Evolutionary conservation across 2,797 vertebrate species (phyloP), one percentile per base, ranked within the genome.

Genomic region (Acestrorhynchus altus): DNA sequence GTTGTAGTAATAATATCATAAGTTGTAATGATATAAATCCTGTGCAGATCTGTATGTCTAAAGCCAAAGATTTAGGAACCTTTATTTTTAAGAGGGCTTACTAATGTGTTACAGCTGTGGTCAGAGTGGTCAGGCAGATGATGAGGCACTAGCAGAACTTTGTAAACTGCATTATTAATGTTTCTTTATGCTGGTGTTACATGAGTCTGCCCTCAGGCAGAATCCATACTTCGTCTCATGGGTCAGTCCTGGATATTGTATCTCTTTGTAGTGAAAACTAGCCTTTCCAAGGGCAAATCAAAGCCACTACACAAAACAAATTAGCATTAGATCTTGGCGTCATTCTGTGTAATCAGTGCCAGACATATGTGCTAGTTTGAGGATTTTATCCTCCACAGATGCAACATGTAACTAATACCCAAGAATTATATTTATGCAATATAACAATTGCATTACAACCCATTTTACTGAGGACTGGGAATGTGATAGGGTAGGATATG

Each of bases 151-250:
- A 39, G 54, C 24, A 70, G 57, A 65, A 11, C 49, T 57, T 54
- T 69, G 54, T 15, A 31, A 26, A 18, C 9, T 76, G 40, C 76
- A 76, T 76, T 80, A 80, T 80, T 76, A 15, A 76, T 80, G 54
- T 47, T 10, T 56, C n/a, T 64, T 59, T 18, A 40, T 65, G 59
- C 66, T 63, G 20, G 12, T 72, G 46, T 24, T 56, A 40, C 2
- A 56, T 68, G 8, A 77, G 16, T 63, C 15, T 40, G 26, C 42
- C 13, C 66, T 77, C 26, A 47, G 13, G 52, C 18, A 60, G 40
- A 54, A 8, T 31, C 44, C 44, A 51, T 68, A 49, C 35, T 68
- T 9, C 10, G 46, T 24, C 40, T 46, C 24, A 51, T 1, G 16
- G 18, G 31, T n/a, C 60, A 20, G 10, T 40, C 60, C 15, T 5